Evolutionary conservation across 2,113 vertebrate genomes (phyloP).

Genomic region (Colistium nudipinnis): DNA sequence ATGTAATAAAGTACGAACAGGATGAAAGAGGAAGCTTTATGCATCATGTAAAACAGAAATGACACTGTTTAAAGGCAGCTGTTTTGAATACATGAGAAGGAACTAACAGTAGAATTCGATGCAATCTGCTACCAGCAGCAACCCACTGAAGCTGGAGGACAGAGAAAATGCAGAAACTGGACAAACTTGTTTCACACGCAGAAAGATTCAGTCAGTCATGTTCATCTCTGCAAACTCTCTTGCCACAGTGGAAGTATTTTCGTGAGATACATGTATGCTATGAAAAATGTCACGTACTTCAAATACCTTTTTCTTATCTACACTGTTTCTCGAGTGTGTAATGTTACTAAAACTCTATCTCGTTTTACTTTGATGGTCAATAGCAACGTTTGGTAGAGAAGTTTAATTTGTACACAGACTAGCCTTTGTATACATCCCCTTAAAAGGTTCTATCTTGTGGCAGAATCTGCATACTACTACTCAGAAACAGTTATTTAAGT

Average conservation of each 20-base stretch:
- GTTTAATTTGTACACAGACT: no score
- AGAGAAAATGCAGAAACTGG: neutral
- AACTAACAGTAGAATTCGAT: neutral
- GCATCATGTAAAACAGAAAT: conserved; percentile 20
- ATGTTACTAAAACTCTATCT: no score
- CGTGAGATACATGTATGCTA: neutral
- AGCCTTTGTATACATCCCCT: no score
- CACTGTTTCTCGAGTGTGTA: neutral
- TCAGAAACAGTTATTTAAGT: no score
- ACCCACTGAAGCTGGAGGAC: neutral
- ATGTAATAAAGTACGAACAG: neutral
- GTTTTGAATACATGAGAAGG: conserved; percentile 12
- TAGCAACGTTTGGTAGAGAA: no score
- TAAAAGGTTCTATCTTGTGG: no score
- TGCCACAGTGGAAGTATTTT: neutral
- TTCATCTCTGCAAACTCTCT: neutral
- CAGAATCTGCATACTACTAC: no score
- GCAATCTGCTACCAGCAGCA: conserved; percentile 9
- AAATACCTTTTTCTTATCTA: no score
- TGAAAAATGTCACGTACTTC: no score
- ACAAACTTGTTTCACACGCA: conserved; percentile 8
- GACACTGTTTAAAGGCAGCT: neutral
- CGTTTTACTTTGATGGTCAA: no score
- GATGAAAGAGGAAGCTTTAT: conserved; percentile 9
- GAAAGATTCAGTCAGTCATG: neutral